Evolutionary conservation across 2,888 invertebrate species (phyloP).

Genomic region (Aphodius sticticus): DNA sequence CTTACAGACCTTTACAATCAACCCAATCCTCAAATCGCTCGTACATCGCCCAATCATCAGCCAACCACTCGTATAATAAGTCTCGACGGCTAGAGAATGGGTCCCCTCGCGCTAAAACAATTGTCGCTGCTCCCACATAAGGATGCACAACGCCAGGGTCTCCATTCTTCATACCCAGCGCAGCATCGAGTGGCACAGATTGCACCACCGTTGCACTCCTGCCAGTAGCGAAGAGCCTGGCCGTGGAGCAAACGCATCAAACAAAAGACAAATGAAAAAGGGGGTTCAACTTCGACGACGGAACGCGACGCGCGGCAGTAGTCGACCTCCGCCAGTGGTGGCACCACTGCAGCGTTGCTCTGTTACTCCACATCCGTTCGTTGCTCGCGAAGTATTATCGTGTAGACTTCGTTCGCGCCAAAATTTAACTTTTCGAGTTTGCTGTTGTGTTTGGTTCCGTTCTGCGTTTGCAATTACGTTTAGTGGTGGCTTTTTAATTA

Average conservation of each 20-base stretch:
- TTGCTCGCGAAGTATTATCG: conserved; percentile 16
- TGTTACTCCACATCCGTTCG: neutral
- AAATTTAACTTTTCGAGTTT: neutral
- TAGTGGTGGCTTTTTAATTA: neutral
- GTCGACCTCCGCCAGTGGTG: conserved; percentile 32
- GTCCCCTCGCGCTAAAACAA: neutral
- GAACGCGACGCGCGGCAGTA: conserved; percentile 42
- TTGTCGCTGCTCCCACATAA: neutral
- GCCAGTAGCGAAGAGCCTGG: neutral
- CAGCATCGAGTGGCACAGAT: neutral
- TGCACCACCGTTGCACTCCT: neutral
- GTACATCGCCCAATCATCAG: neutral
- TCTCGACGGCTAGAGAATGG: neutral
- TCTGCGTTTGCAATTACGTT: neutral
- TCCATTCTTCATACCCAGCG: neutral
- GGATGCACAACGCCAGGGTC: neutral
- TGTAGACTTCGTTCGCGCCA: conserved; percentile 12
- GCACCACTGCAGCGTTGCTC: neutral
- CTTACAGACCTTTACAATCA: neutral
- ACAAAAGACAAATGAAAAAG: conserved; percentile 41
- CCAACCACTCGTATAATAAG: neutral
- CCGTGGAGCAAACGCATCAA: conserved; percentile 26
- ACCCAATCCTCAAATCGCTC: neutral
- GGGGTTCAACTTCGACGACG: conserved; percentile 40
- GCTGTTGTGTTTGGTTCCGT: neutral